These are phyloP conservation scores for Drosophila nr. perissopoda DNA, from an alignment of 2,888 invertebrate species.

Conservation along the genomic window DNA sequence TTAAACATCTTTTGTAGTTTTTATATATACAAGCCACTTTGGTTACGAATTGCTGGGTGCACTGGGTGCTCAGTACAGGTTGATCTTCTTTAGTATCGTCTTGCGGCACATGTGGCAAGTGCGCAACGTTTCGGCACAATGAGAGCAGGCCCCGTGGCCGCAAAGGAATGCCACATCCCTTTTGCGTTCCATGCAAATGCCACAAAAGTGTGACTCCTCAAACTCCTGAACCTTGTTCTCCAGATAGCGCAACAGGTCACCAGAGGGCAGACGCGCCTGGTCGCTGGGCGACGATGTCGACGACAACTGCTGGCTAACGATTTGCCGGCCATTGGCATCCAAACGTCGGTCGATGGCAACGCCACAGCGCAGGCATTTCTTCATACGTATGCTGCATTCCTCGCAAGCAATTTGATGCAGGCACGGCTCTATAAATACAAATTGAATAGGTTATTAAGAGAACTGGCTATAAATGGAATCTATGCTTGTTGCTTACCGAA, in stretches of 20 bases:
- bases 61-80: slow-evolving; percentile 80
- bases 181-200: slow-evolving; percentile 94
- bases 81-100: slow-evolving; percentile 85
- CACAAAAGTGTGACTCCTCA: slow-evolving; percentile 93
- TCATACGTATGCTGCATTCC: slow-evolving; percentile 91
- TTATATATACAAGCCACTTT: slow-evolving; percentile 78
- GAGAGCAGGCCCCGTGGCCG: slow-evolving; percentile 93
- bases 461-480: background rate
- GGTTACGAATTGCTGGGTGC: slow-evolving; percentile 60
- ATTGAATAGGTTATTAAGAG: background rate
- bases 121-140: slow-evolving; percentile 92
- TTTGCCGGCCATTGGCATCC: slow-evolving; percentile 86
- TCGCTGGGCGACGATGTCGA: slow-evolving; percentile 83
- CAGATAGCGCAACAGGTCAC: slow-evolving; percentile 88
- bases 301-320: slow-evolving; percentile 62
- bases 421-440: slow-evolving; percentile 87
- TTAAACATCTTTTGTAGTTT: slow-evolving; percentile 49
- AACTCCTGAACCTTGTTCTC: slow-evolving; percentile 93
- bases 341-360: slow-evolving; percentile 87
- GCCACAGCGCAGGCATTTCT: slow-evolving; percentile 90
- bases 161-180: slow-evolving; percentile 94
- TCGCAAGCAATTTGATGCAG: slow-evolving; percentile 90
- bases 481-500: slow-evolving; percentile 82
- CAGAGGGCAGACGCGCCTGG: slow-evolving; percentile 87
- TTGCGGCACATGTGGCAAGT: slow-evolving; percentile 92